Evolutionary conservation across 1,140 invertebrate genomes (phyloP), one percentile per base, ranked within the genome.

Genomic region (Nasonia giraulti): DNA sequence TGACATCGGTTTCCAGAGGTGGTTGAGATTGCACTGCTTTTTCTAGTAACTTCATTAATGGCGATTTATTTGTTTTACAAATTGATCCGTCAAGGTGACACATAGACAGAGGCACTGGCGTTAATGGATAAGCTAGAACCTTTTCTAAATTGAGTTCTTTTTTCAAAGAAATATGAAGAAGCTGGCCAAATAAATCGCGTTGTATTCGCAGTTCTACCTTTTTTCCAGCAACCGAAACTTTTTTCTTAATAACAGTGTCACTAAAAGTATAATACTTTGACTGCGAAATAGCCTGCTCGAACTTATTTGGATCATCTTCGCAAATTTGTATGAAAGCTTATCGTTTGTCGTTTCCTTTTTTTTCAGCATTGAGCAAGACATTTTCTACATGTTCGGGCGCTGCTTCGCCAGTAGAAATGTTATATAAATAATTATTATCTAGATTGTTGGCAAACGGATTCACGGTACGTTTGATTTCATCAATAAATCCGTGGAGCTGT

Each of bases 101-200:
- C n/a, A n/a, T n/a, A n/a, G n/a, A n/a, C n/a, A n/a, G n/a, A n/a
- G n/a, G n/a, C n/a, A n/a, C n/a, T n/a, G n/a, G n/a, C n/a, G n/a
- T 88, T 68, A 88, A 44, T 44, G 87, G 84, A 71, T 85, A 88
- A 6, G 80, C 12, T 20, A 88, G 78, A 31, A 87, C 83, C 86
- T 89, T 89, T 27, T 83, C 82, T 20, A 89, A 81, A 69, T 88
- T 82, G 55, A 87, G 62, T 27, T 84, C 50, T 86, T 71, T 31
- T 80, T 66, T 2, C 27, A 88, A 27, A 8, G 87, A 87, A 33
- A 88, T 77, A 5, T 75, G 76, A 69, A 89, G 31, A 74, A 89
- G 77, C 40, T 84, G 68, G 4, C 87, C 85, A 86, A 89, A 88
- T 78, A 89, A 80, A 87, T 89, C 86, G 1, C 82, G 73, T 74